Conservation (phyloP, 2,888 invertebrate species). For the Diarsia rubi region DNA sequence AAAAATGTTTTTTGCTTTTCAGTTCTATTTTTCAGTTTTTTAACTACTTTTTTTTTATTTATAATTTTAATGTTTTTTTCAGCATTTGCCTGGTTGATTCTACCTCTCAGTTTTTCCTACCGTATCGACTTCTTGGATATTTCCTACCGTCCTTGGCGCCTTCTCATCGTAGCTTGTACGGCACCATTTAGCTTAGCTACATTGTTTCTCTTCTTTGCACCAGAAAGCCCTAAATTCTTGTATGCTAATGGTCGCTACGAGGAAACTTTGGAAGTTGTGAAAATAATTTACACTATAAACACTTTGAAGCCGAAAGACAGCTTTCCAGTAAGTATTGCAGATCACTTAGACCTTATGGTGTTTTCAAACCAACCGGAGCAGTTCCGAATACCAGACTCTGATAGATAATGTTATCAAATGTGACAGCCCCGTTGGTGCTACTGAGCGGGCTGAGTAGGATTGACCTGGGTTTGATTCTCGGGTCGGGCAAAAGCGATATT, state of each 20-base stretch:
- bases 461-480: too few species aligned
- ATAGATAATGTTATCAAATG: not conserved
- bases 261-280: constrained; percentile 89
- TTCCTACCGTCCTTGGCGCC: constrained; percentile 93
- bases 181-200: constrained; percentile 92
- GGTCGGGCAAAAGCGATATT: too few species aligned
- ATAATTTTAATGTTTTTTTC: not conserved
- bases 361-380: not conserved
- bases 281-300: constrained; percentile 81
- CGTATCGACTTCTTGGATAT: constrained; percentile 87
- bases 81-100: constrained; percentile 93
- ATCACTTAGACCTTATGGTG: not conserved
- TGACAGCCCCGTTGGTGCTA: too few species aligned
- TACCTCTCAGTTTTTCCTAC: constrained; percentile 90
- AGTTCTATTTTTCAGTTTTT: too few species aligned
- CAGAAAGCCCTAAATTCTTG: constrained; percentile 95
- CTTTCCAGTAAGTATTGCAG: constrained; percentile 79
- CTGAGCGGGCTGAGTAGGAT: too few species aligned
- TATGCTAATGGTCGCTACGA: constrained; percentile 91
- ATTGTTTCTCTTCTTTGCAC: constrained; percentile 90
- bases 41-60: too few species aligned
- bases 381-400: not conserved
- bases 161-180: constrained; percentile 92
- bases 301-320: constrained; percentile 74
- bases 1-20: too few species aligned